These are phyloP conservation scores for Sciurus carolinensis DNA, from an alignment of 2,797 vertebrate genomes.

Conservation along the genomic window DNA sequence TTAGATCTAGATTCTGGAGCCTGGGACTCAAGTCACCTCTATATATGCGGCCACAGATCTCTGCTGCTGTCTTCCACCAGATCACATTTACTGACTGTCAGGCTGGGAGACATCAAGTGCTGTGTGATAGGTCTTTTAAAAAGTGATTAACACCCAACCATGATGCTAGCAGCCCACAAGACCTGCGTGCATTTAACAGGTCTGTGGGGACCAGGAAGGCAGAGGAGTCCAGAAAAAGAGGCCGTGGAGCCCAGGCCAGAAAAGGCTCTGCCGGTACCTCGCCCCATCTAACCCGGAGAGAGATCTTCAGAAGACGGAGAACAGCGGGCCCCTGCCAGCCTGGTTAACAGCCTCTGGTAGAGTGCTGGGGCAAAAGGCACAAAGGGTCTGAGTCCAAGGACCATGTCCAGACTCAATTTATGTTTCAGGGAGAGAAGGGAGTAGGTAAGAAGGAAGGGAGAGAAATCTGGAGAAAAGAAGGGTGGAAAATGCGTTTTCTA, in stretches of 20 bases:
- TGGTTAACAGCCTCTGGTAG: background rate
- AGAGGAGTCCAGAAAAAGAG: background rate
- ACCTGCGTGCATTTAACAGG: background rate
- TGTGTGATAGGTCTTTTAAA: slow-evolving; percentile 64
- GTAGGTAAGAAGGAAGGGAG: background rate
- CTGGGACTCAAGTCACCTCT: background rate
- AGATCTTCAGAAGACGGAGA: background rate
- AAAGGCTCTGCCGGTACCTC: background rate
- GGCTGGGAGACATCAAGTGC: slow-evolving; percentile 39
- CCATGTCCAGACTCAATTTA: background rate
- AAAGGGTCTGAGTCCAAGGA: background rate
- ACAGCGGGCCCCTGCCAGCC: background rate
- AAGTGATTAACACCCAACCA: background rate
- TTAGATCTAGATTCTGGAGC: background rate
- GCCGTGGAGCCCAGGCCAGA: background rate
- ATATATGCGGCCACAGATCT: background rate
- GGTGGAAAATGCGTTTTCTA: slow-evolving; percentile 8
- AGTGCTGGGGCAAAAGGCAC: background rate
- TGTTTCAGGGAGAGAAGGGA: background rate
- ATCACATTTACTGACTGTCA: slow-evolving; percentile 35
- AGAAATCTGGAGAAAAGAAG: background rate
- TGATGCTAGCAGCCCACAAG: background rate
- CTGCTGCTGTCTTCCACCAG: slow-evolving; percentile 15
- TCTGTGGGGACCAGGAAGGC: background rate
- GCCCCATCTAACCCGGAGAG: background rate